Conservation (phyloP, 2,888 invertebrate species). For the Tachina lurida region DNA sequence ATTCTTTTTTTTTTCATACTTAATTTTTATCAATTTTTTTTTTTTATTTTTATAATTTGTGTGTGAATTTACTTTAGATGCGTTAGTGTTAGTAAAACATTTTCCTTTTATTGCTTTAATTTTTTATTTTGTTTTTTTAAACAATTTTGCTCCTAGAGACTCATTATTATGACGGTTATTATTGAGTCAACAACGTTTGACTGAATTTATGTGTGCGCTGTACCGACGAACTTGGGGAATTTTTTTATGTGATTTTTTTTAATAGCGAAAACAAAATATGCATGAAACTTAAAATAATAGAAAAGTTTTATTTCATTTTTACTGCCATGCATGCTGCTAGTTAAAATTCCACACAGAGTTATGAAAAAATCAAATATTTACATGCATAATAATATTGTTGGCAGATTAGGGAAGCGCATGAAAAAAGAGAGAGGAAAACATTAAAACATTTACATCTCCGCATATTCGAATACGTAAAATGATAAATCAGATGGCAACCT, state of each 20-base stretch:
- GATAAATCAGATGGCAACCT: too few species aligned
- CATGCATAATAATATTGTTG: conserved; percentile 16
- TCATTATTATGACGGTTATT: conserved; percentile 54
- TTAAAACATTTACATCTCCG: too few species aligned
- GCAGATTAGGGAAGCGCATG: background rate
- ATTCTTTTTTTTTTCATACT: background rate
- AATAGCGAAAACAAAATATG: conserved; percentile 24
- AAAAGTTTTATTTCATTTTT: conserved; percentile 46
- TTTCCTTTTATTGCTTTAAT: background rate
- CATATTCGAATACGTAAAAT: too few species aligned
- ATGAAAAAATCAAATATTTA: conserved; percentile 44
- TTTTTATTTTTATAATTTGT: conserved; percentile 11
- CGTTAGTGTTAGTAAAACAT: conserved; percentile 3
- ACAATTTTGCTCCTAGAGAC: conserved; percentile 27
- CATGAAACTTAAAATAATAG: conserved; percentile 44
- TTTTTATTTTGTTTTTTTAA: background rate
- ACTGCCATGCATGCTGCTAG: conserved; percentile 26
- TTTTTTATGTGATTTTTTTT: conserved; percentile 25
- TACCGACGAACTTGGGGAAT: conserved; percentile 12
- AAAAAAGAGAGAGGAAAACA: too few species aligned
- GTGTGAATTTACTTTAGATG: conserved; percentile 43
- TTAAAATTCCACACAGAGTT: conserved; percentile 39
- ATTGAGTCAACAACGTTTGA: conserved; percentile 51
- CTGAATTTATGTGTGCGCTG: conserved; percentile 37
- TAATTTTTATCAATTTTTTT: background rate